These are phyloP conservation scores for Rhineura floridana DNA, from an alignment of 2,113 vertebrate genomes.

Conservation along the genomic window DNA sequence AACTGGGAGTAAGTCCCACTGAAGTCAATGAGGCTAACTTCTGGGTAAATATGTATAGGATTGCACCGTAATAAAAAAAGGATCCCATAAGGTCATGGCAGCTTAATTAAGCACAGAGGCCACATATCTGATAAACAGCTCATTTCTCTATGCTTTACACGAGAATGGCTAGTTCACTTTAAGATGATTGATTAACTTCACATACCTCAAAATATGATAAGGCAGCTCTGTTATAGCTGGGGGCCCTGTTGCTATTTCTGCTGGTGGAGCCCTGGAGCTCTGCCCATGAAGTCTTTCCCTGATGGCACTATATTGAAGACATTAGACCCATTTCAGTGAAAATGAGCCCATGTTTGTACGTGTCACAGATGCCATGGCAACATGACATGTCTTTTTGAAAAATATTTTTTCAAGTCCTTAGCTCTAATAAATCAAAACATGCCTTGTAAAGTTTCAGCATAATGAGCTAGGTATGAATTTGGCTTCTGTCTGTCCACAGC, in stretches of 20 bases:
- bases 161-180: conserved; percentile 11
- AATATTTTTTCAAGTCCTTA: background rate
- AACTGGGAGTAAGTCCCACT: too few species aligned
- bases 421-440: background rate
- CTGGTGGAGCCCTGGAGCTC: background rate
- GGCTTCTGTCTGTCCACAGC: background rate
- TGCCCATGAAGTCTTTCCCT: background rate
- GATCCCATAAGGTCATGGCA: too few species aligned
- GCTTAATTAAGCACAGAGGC: background rate
- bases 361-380: background rate
- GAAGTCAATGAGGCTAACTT: background rate
- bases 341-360: background rate
- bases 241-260: background rate
- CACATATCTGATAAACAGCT: background rate
- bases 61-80: background rate
- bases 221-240: too few species aligned
- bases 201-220: too few species aligned
- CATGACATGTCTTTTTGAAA: background rate
- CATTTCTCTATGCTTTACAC: conserved; percentile 8
- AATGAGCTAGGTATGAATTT: background rate
- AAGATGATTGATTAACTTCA: background rate
- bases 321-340: background rate
- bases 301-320: background rate
- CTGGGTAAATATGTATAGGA: background rate
- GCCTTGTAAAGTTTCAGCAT: background rate